These are phyloP conservation scores for Phrynocephalus guinanensis DNA, from an alignment of 2,797 vertebrate species.

Conservation along the genomic window DNA sequence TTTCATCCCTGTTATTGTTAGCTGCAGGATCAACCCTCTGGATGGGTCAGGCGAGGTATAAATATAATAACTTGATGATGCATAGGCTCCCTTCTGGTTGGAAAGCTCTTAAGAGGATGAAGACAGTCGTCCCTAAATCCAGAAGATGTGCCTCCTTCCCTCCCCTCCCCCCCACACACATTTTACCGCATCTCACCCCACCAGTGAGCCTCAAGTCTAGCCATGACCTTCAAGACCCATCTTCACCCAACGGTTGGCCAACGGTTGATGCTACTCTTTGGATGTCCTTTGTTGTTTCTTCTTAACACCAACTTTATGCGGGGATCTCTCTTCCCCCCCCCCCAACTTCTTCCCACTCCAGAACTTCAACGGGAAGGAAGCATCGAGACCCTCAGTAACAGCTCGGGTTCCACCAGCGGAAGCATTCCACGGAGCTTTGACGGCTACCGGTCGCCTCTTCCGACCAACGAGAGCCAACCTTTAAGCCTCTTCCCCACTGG, in stretches of 20 bases:
- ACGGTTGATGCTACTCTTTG: fast-evolving
- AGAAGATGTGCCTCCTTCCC: neutral
- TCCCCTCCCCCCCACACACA: neutral
- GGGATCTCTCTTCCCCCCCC: constrained; percentile 24
- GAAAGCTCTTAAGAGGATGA: no score
- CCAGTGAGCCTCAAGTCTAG: neutral
- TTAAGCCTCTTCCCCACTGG: constrained; percentile 95
- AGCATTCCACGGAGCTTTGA: constrained; percentile 97
- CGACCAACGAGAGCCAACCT: constrained; percentile 96
- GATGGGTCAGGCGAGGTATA: no score
- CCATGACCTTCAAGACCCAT: neutral
- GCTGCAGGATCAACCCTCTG: no score
- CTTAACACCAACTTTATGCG: constrained; percentile 47
- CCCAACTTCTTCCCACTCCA: constrained; percentile 72
- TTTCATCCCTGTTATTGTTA: no score
- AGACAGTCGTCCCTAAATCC: no score
- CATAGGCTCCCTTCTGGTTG: no score
- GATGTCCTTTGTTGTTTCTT: neutral
- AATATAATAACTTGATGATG: no score
- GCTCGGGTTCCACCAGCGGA: constrained; percentile 96
- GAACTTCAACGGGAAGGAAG: constrained; percentile 99
- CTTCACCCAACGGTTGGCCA: neutral
- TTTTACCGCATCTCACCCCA: neutral
- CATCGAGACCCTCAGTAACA: constrained; percentile 99
- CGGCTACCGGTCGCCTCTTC: constrained; percentile 93